Conservation (phyloP, 2,113 vertebrate genomes). For the Oryctolagus cuniculus region DNA sequence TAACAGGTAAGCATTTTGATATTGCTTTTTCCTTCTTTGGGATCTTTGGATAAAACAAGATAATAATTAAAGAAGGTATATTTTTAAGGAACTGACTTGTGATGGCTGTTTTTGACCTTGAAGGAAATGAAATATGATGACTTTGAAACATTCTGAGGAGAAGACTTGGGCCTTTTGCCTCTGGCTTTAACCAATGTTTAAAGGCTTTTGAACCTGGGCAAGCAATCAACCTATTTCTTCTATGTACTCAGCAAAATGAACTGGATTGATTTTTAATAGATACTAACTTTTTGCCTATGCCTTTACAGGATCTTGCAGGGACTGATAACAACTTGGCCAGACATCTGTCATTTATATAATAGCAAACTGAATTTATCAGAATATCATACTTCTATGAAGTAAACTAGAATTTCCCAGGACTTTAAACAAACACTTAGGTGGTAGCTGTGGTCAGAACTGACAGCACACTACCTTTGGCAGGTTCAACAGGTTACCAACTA, state of each 20-base stretch:
- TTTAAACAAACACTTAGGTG: background rate
- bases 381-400: slow-evolving; percentile 21
- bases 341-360: slow-evolving; percentile 36
- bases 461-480: background rate
- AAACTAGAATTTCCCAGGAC: background rate
- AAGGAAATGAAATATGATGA: slow-evolving; percentile 52
- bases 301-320: slow-evolving; percentile 18
- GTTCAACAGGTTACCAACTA: background rate
- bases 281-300: slow-evolving; percentile 45
- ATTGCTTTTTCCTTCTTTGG: slow-evolving; percentile 41
- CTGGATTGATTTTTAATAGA: slow-evolving; percentile 66
- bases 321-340: slow-evolving; percentile 57
- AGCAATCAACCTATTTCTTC: slow-evolving; percentile 3
- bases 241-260: slow-evolving; percentile 20
- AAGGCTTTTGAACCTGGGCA: slow-evolving; percentile 50
- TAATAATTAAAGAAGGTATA: slow-evolving; percentile 56
- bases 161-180: slow-evolving; percentile 43
- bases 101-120: slow-evolving; percentile 14
- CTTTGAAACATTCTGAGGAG: slow-evolving; percentile 65
- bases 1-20: slow-evolving; percentile 74
- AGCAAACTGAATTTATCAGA: slow-evolving; percentile 39
- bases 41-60: slow-evolving; percentile 63
- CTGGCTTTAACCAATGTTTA: slow-evolving; percentile 65
- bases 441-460: background rate
- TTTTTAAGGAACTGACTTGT: slow-evolving; percentile 64